Conservation (phyloP, 2,888 invertebrate genomes). For the Aplocera efformata region DNA sequence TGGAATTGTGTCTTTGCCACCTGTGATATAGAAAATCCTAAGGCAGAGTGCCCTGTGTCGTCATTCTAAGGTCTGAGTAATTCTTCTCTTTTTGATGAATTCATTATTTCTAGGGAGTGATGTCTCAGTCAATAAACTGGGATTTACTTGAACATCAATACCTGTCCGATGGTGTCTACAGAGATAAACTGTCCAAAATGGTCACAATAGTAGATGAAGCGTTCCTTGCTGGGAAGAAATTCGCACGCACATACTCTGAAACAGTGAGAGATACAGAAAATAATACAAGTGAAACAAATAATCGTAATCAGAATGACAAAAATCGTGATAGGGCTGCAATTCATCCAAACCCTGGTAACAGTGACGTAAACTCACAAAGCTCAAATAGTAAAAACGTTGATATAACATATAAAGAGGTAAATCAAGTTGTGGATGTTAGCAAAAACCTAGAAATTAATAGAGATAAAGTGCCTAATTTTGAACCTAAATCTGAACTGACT, state of each 20-base stretch:
- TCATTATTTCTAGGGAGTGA: conserved; percentile 86
- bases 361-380: conserved; percentile 20
- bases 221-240: conserved; percentile 86
- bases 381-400: conserved; percentile 42
- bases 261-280: conserved; percentile 12
- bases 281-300: too few relatives aligned
- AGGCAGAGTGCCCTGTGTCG: too few relatives aligned
- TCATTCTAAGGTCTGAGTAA: not conserved
- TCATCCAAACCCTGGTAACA: too few relatives aligned
- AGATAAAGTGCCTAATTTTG: conserved; percentile 36
- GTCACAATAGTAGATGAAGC: conserved; percentile 89
- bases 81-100: not conserved
- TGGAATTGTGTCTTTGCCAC: too few relatives aligned
- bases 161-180: conserved; percentile 88
- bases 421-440: conserved; percentile 39
- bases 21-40: too few relatives aligned
- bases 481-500: conserved; percentile 30
- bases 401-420: conserved; percentile 52
- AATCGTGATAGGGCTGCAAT: too few relatives aligned
- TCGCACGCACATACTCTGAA: conserved; percentile 82
- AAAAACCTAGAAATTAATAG: conserved; percentile 38
- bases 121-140: conserved; percentile 98
- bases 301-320: too few relatives aligned
- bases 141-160: conserved; percentile 93
- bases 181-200: conserved; percentile 92